Base-by-base conservation (phyloP, 2,888 invertebrate genomes). In the Tyria jacobaeae region DNA sequence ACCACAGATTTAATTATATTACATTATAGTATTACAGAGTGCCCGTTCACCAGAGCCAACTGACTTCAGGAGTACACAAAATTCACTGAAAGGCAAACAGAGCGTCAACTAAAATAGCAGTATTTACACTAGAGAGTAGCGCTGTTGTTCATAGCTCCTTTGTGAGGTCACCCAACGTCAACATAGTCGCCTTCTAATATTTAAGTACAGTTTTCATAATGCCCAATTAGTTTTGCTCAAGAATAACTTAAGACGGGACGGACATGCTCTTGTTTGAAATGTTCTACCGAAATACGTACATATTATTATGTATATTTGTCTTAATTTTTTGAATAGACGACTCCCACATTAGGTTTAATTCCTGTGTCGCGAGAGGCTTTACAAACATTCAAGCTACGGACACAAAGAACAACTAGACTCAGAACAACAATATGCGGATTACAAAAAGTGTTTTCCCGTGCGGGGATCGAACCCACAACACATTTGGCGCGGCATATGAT, bases 161-260 rank as follows among this genome's bases (percentile, higher is more conserved):
- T 21, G n/a, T 58, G 41, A 51, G 56, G 39, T 56, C 56, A 48
- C 57, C 47, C 37, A 54, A 52, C 52, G 51, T 15, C 52, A 39
- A 53, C 37, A 52, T 14, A n/a, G 27, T 17, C 15, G 27, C 27
- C 34, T 47, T 57, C 56, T 52, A 62, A 57, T 35, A 57, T 62
- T 62, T 57, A 57, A 53, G 55, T 49, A 58, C 68, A 71, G 62
- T 75, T 68, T 51, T 61, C 75, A 58, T 75, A 71, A 62, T 60
- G 57, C 51, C 52, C 64, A 63, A 75, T 63, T 73, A 60, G 39
- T 34, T 71, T 56, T 71, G 52, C 54, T 54, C 48, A 35, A 49
- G 49, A 54, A 60, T 49, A 55, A 57, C 50, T 56, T 55, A 55
- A 34, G 15, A 35, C 24, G 37, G 37, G 39, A 17, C 6, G 21